These are phyloP conservation scores for Stichopus horrens DNA, from an alignment of 53 echinoderm and acorn worm species.

Conservation along the genomic window DNA sequence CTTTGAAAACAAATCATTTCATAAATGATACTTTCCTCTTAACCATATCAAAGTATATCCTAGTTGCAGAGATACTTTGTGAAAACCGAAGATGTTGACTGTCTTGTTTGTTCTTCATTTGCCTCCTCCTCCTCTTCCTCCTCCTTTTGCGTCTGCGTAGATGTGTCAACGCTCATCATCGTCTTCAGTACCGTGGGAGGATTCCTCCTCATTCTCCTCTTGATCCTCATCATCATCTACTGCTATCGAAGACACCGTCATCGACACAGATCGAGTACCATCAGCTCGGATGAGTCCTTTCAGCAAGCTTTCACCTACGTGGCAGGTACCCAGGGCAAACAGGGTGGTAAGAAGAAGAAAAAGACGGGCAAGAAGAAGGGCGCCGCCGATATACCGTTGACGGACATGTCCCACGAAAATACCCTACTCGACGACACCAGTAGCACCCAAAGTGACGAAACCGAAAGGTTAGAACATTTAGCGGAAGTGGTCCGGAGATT, in stretches of 20 bases:
- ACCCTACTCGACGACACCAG: neutral
- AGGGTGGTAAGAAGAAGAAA: neutral
- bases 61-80: neutral
- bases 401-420: neutral
- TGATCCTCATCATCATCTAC: constrained; percentile 16
- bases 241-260: neutral
- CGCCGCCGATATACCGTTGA: neutral
- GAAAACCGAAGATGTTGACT: neutral
- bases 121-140: neutral
- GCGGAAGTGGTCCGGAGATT: neutral
- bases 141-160: neutral
- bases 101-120: neutral
- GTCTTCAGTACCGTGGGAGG: constrained; percentile 42
- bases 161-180: constrained; percentile 39
- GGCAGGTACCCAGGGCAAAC: neutral
- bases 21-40: neutral
- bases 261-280: neutral
- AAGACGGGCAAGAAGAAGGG: neutral
- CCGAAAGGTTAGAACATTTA: neutral
- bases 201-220: constrained; percentile 19
- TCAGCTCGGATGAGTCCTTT: neutral
- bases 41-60: neutral
- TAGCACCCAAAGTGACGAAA: neutral
- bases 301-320: neutral
- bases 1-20: neutral